phyloP scores from a whole-genome alignment of 2,888 invertebrate species.

The Graphium colonna region DNA sequence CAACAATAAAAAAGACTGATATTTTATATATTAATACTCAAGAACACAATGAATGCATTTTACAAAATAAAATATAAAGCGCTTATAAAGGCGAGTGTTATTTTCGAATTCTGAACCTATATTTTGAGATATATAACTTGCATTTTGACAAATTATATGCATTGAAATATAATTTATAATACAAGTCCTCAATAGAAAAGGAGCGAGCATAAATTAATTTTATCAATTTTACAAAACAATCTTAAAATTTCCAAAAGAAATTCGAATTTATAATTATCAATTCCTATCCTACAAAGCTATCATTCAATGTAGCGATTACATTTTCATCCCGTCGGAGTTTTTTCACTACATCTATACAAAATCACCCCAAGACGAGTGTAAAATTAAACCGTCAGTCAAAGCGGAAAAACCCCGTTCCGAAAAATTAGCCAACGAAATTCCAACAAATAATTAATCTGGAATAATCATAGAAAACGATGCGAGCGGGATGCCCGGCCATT shows the following conservation, averaged over 20 bases:
- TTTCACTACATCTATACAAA: slow-evolving; percentile 24
- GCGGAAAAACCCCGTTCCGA: slow-evolving; percentile 76
- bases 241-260: not conserved
- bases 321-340: not conserved
- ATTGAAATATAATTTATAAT: too few relatives aligned
- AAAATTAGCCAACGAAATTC: slow-evolving; percentile 77
- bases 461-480: slow-evolving; percentile 80
- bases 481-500: slow-evolving; percentile 74
- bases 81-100: too few relatives aligned
- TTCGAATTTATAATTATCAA: not conserved
- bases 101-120: too few relatives aligned
- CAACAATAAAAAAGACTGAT: too few relatives aligned
- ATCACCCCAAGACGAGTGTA: slow-evolving; percentile 55
- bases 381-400: slow-evolving; percentile 78
- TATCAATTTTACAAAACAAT: too few relatives aligned
- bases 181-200: too few relatives aligned
- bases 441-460: slow-evolving; percentile 80
- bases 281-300: not conserved
- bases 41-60: too few relatives aligned
- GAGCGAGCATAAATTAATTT: too few relatives aligned
- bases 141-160: too few relatives aligned
- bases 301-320: slow-evolving; percentile 7
- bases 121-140: too few relatives aligned
- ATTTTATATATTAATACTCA: too few relatives aligned
- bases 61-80: too few relatives aligned